Percentiles rank a stretch among this genome's conserved stretches.
Conservation (phyloP, 2,113 vertebrate genomes). For the Corythornis madagascariensis region DNA sequence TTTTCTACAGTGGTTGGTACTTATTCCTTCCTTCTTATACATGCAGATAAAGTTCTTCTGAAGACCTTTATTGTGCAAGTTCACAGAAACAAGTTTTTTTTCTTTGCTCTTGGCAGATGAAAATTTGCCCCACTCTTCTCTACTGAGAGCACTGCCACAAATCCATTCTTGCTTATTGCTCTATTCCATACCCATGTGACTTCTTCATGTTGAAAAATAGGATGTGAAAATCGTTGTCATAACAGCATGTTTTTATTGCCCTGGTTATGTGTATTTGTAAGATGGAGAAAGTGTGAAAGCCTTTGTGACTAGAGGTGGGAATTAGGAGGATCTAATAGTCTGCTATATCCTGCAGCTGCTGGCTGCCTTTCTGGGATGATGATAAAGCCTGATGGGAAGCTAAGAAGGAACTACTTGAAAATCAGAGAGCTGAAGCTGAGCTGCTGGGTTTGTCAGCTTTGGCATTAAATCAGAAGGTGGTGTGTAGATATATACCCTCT, state of each 20-base stretch:
- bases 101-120: not conserved
- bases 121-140: not conserved
- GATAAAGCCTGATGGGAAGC: not conserved
- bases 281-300: not conserved
- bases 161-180: not conserved
- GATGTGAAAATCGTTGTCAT: not conserved
- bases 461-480: not conserved
- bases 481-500: not conserved
- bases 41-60: not conserved
- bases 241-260: not conserved
- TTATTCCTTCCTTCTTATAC: not conserved
- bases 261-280: not conserved
- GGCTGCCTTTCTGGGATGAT: not conserved
- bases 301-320: not conserved
- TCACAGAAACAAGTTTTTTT: not conserved
- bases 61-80: not conserved
- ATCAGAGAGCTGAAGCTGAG: not conserved
- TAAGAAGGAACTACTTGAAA: not conserved
- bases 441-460: not conserved
- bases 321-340: not conserved
- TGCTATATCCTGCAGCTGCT: not conserved
- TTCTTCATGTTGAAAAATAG: not conserved
- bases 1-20: not conserved
- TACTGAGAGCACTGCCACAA: not conserved
- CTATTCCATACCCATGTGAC: not conserved